Conservation (phyloP, 2,113 vertebrate species). For the Phaethon lepturus region DNA sequence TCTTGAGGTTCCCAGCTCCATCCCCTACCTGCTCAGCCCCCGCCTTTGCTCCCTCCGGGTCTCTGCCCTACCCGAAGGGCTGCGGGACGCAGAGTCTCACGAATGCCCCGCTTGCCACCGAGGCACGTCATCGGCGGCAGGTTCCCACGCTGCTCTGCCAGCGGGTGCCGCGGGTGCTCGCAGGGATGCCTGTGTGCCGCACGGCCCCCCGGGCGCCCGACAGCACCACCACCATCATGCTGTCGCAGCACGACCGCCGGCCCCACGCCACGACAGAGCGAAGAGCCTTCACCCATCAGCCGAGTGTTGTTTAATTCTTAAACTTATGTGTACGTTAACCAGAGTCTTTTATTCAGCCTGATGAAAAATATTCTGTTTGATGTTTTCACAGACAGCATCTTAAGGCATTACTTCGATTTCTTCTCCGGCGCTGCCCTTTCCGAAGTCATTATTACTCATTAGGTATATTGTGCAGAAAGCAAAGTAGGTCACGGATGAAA, state of each 20-base stretch:
- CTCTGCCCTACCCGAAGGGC: accelerated
- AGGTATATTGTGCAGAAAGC: constrained; percentile 65
- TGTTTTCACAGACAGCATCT: constrained; percentile 39
- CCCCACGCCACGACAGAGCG: accelerated
- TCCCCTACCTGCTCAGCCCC: not conserved
- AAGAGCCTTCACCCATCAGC: not conserved
- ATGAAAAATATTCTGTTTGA: constrained; percentile 34
- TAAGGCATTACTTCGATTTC: constrained; percentile 10
- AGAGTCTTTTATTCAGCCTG: not conserved
- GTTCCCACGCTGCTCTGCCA: not conserved
- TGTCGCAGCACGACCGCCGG: not conserved
- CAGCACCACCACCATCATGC: accelerated
- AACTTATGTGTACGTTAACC: not conserved
- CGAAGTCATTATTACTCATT: constrained; percentile 70
- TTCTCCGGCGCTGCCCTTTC: constrained; percentile 45
- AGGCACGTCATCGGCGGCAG: accelerated
- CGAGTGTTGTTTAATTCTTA: not conserved
- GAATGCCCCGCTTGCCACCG: accelerated
- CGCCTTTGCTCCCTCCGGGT: accelerated
- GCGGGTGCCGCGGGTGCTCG: accelerated
- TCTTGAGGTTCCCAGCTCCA: not conserved
- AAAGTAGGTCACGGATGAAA: constrained; percentile 79
- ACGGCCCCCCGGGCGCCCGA: not conserved
- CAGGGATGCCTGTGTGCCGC: not conserved
- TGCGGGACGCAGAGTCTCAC: accelerated